phyloP scores from a whole-genome alignment of 1,140 invertebrate species.

The Drosophila mojavensis region DNA sequence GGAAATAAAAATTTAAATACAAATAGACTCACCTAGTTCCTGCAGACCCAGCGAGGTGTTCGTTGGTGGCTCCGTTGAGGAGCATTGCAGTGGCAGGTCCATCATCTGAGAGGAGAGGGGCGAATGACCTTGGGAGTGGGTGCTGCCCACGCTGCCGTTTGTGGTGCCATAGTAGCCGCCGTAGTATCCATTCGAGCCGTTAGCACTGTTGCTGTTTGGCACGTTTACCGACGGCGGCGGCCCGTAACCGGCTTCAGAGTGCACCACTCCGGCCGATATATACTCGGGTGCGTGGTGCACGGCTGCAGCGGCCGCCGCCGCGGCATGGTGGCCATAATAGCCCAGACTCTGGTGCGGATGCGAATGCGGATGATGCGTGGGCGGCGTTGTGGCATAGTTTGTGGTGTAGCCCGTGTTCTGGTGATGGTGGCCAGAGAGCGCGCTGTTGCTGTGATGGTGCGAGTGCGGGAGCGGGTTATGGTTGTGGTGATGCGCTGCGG shows the following conservation, averaged over 20 bases:
- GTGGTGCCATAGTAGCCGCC: constrained; percentile 74
- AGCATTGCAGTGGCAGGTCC: constrained; percentile 83
- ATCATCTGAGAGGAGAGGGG: constrained; percentile 80
- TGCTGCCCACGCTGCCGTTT: constrained; percentile 80
- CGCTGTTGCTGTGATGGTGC: constrained; percentile 79
- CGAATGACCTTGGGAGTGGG: constrained; percentile 78
- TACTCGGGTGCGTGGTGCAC: constrained; percentile 77
- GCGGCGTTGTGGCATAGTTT: constrained; percentile 81
- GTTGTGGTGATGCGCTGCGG: constrained; percentile 67
- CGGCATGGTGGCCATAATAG: constrained; percentile 71
- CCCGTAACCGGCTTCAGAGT: constrained; percentile 69
- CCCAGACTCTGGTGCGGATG: constrained; percentile 78
- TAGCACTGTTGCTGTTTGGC: constrained; percentile 48
- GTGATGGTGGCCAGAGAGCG: constrained; percentile 74
- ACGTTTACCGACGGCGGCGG: constrained; percentile 67
- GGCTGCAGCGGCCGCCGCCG: constrained; percentile 57
- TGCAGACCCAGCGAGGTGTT: constrained; percentile 82
- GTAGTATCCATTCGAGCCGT: constrained; percentile 74
- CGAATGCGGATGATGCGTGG: constrained; percentile 66
- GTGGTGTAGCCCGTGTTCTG: constrained; percentile 75
- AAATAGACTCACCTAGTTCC: constrained; percentile 70
- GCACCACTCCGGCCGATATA: constrained; percentile 72
- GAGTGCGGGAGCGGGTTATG: constrained; percentile 72
- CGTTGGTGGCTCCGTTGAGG: constrained; percentile 80
- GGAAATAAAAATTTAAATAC: too few species aligned